Evolutionary conservation across 2,888 invertebrate species (phyloP).

Genomic region (Ditula angustiorana): DNA sequence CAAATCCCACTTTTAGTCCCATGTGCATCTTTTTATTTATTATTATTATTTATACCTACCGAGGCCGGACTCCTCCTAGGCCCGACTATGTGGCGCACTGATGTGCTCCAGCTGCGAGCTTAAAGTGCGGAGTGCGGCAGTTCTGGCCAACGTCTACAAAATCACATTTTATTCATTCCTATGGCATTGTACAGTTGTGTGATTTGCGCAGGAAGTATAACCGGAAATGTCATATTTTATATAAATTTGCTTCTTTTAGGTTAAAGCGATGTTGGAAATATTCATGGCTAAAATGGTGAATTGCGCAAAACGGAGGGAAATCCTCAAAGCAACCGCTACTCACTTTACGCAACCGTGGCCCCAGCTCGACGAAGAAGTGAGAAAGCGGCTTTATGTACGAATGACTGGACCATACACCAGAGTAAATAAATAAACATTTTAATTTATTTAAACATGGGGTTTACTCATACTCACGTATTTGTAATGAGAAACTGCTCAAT

Average conservation of each 20-base stretch:
- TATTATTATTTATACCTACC: too few relatives aligned
- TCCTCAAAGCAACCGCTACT: constrained; percentile 58
- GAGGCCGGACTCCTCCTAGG: too few relatives aligned
- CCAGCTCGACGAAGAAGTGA: constrained; percentile 59
- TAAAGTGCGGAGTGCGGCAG: too few relatives aligned
- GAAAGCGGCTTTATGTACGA: constrained; percentile 52
- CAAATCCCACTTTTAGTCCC: too few relatives aligned
- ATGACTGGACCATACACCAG: constrained; percentile 47
- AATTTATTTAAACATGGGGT: not conserved
- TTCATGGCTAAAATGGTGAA: constrained; percentile 58
- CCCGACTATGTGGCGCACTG: too few relatives aligned
- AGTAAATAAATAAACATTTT: not conserved
- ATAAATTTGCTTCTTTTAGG: constrained; percentile 48
- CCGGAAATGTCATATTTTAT: not conserved
- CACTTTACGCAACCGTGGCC: constrained; percentile 61
- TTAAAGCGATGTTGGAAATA: constrained; percentile 62
- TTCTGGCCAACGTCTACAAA: too few relatives aligned
- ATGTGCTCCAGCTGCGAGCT: too few relatives aligned
- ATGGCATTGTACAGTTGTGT: not conserved
- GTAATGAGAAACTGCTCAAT: too few relatives aligned
- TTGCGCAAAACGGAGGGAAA: constrained; percentile 52
- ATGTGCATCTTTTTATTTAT: too few relatives aligned
- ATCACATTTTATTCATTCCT: too few relatives aligned
- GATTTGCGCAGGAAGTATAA: too few relatives aligned
- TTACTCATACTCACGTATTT: too few relatives aligned